phyloP scores from a whole-genome alignment of 2,797 vertebrate species.

The Silurus lanzhouensis region DNA sequence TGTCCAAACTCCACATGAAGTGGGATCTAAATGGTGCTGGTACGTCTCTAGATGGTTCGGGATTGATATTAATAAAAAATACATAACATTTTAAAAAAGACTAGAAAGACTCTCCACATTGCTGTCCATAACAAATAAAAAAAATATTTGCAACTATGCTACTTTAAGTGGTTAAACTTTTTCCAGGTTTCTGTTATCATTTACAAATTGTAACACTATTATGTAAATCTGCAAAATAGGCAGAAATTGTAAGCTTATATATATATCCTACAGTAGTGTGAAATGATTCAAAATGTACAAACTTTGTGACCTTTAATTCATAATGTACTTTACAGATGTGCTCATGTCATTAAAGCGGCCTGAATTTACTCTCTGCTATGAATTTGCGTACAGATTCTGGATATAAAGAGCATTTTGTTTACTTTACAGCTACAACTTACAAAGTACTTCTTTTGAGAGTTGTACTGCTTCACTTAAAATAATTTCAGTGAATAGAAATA shows the following conservation, averaged over 20 bases:
- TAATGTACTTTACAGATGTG: not conserved
- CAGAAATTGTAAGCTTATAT: no score
- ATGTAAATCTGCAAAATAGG: not conserved
- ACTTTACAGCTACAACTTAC: constrained; percentile 25
- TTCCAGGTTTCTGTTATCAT: not conserved
- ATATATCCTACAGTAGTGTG: not conserved
- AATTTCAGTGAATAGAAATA: not conserved
- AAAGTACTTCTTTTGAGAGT: constrained; percentile 13
- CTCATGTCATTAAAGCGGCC: constrained; percentile 9
- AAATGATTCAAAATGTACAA: not conserved
- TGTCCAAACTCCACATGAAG: no score
- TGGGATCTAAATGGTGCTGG: no score
- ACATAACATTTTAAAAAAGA: no score
- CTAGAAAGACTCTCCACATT: not conserved
- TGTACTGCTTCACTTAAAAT: not conserved
- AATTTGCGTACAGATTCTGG: constrained; percentile 28
- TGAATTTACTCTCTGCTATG: constrained; percentile 44
- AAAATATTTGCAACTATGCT: not conserved
- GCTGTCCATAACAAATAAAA: not conserved
- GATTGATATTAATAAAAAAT: no score
- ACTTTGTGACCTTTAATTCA: not conserved
- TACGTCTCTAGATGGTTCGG: no score
- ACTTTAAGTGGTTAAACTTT: not conserved
- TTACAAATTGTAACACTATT: not conserved
- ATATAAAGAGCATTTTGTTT: constrained; percentile 37